Conservation (phyloP, 2,113 vertebrate species). For the Ia io region DNA sequence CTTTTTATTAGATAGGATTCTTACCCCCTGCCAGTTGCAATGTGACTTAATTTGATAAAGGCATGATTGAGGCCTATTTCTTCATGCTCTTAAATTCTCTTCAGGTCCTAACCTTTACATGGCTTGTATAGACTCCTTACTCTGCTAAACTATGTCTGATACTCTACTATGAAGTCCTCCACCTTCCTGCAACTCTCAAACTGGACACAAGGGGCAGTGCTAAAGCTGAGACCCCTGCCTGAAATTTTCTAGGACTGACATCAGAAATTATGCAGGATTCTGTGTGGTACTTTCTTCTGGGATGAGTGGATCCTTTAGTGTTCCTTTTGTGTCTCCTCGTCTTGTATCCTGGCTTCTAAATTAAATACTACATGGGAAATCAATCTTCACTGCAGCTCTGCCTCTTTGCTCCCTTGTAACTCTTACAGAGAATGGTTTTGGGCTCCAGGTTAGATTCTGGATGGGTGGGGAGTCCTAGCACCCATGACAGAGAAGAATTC, state of each 20-base stretch:
- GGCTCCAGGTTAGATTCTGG: not conserved
- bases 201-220: not conserved
- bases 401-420: not conserved
- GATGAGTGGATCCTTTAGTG: not conserved
- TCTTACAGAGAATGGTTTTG: not conserved
- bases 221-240: not conserved
- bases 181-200: not conserved
- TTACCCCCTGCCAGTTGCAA: not conserved
- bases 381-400: not conserved
- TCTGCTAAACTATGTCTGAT: not conserved
- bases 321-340: not conserved
- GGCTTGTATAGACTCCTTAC: not conserved
- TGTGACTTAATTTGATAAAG: not conserved
- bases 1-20: not conserved
- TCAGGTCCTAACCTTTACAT: not conserved
- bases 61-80: not conserved
- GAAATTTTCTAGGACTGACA: not conserved
- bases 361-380: not conserved
- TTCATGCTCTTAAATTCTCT: not conserved
- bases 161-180: not conserved
- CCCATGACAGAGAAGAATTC: not conserved
- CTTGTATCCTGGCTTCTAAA: not conserved
- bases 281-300: not conserved
- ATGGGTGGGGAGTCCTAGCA: not conserved
- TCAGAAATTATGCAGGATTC: not conserved